phyloP scores from a whole-genome alignment of 2,888 invertebrate genomes.

The Metalampra italica region DNA sequence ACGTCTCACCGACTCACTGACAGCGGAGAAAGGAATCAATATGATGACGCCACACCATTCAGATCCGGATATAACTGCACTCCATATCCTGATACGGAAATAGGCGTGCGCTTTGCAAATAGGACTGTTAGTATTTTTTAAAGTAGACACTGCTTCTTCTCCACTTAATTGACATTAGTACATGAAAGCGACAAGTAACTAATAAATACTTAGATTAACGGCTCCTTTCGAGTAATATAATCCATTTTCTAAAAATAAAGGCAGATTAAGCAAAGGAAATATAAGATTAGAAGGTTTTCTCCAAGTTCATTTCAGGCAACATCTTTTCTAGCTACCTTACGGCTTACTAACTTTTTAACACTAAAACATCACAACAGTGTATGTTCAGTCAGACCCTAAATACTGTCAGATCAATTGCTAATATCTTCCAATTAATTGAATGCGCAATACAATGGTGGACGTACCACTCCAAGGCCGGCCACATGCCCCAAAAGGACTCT shows the following conservation, averaged over 20 bases:
- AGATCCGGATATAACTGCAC: conserved; percentile 33
- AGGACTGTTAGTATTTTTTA: conserved; percentile 14
- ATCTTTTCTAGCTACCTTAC: no score
- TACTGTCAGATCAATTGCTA: not conserved
- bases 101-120: conserved; percentile 17
- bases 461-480: conserved; percentile 39
- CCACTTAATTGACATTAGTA: no score
- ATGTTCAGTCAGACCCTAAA: not conserved
- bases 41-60: conserved; percentile 70
- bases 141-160: not conserved
- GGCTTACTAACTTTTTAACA: no score
- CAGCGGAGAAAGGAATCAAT: conserved; percentile 51
- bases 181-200: no score
- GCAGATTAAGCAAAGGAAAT: no score
- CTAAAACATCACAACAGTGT: no score
- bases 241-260: no score
- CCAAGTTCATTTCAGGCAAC: no score
- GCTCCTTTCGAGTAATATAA: no score
- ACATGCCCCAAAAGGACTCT: conserved; percentile 46
- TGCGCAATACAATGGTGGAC: not conserved
- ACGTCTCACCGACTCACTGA: conserved; percentile 33
- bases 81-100: conserved; percentile 35
- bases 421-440: conserved; percentile 2
- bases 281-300: no score
- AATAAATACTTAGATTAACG: no score